These are phyloP conservation scores for Erebia epiphron DNA, from an alignment of 2,888 invertebrate species.

Conservation along the genomic window DNA sequence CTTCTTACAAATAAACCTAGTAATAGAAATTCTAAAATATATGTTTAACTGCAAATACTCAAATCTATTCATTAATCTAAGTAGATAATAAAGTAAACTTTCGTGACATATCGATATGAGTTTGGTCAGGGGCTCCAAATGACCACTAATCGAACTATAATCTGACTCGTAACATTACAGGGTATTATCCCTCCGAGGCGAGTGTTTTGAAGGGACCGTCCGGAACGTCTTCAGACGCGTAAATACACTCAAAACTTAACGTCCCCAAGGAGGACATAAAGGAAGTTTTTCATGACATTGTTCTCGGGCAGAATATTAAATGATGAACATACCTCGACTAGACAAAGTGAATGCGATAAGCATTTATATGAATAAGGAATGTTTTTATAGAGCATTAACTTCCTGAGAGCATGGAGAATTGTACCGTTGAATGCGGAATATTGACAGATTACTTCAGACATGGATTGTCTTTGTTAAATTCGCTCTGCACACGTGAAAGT, in stretches of 20 bases:
- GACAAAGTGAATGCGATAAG: constrained; percentile 11
- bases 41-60: constrained; percentile 2
- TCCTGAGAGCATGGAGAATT: constrained; percentile 8
- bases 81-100: constrained; percentile 25
- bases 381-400: constrained; percentile 1
- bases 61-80: background rate
- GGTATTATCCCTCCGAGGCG: constrained; percentile 59
- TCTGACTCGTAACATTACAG: constrained; percentile 57
- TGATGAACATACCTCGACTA: constrained; percentile 11
- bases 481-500: background rate
- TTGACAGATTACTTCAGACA: background rate
- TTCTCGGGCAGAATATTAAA: constrained; percentile 17
- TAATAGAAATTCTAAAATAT: background rate
- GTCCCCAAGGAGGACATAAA: constrained; percentile 28
- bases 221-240: constrained; percentile 46
- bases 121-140: constrained; percentile 50
- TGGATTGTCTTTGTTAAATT: constrained; percentile 5
- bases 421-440: background rate
- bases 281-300: constrained; percentile 28
- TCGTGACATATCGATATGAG: constrained; percentile 43
- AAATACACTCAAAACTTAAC: constrained; percentile 35
- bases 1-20: too few relatives aligned
- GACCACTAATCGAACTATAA: constrained; percentile 53
- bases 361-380: constrained; percentile 13
- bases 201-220: constrained; percentile 46